These are phyloP conservation scores for Achlya flavicornis DNA, from an alignment of 2,888 invertebrate species.

Conservation along the genomic window DNA sequence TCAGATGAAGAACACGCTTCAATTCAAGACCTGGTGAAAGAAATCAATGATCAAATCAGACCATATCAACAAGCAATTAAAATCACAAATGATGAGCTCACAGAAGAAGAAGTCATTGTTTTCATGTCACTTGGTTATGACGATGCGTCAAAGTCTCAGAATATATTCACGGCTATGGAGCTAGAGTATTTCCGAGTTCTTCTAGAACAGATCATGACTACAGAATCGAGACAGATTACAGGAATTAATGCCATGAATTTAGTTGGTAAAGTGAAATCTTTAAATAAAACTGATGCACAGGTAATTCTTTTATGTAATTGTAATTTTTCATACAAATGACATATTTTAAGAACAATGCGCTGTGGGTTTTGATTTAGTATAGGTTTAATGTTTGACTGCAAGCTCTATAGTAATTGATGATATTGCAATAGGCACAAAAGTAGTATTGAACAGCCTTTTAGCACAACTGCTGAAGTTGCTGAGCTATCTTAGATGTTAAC, in stretches of 20 bases:
- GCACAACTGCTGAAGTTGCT: too few species aligned
- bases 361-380: too few species aligned
- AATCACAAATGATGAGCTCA: conserved; percentile 65
- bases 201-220: conserved; percentile 70
- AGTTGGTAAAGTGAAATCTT: conserved; percentile 62
- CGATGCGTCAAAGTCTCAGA: conserved; percentile 69
- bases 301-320: conserved; percentile 43
- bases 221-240: conserved; percentile 66
- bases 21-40: conserved; percentile 55
- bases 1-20: conserved; percentile 46
- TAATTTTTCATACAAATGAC: background rate
- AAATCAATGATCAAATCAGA: conserved; percentile 65
- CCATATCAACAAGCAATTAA: conserved; percentile 68
- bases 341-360: too few species aligned
- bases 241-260: conserved; percentile 69
- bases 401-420: too few species aligned
- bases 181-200: conserved; percentile 71
- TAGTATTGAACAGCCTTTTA: too few species aligned
- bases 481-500: too few species aligned
- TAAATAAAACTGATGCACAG: conserved; percentile 70
- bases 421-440: too few species aligned
- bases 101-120: conserved; percentile 64
- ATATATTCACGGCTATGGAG: conserved; percentile 62
- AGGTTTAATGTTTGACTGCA: too few species aligned
- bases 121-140: conserved; percentile 69